Conservation (phyloP, 2,113 vertebrate species). For the Hucho hucho region DNA sequence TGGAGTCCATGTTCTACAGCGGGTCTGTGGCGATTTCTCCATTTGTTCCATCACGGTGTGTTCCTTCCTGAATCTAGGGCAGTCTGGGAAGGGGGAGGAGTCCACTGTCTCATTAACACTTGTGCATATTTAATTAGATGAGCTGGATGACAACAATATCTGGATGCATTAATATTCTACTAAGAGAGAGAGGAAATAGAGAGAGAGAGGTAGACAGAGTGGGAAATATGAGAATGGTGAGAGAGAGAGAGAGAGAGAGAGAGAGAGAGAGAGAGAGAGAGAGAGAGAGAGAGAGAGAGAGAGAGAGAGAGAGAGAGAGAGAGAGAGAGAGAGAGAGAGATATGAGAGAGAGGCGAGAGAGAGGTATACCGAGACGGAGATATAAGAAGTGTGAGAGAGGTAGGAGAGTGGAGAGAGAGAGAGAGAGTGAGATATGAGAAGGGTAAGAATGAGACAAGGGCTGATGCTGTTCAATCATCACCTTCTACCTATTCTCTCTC, state of each 20-base stretch:
- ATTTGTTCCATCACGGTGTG: constrained; percentile 20
- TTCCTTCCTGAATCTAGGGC: constrained; percentile 11
- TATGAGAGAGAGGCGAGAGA: constrained; percentile 13
- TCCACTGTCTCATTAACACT: constrained; percentile 33
- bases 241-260: constrained; percentile 37
- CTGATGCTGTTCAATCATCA: too few species aligned
- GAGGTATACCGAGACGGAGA: too few species aligned
- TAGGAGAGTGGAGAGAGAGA: too few species aligned
- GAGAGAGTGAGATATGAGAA: too few species aligned
- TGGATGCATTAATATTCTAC: constrained; percentile 20
- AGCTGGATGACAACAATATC: constrained; percentile 21
- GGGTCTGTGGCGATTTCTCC: not conserved
- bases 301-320: not conserved
- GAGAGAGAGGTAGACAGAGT: not conserved
- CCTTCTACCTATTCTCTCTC: too few species aligned
- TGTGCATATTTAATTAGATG: constrained; percentile 35
- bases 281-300: not conserved
- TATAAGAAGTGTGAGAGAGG: constrained; percentile 60
- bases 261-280: too few species aligned
- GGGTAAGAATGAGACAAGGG: too few species aligned
- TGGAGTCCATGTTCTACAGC: not conserved
- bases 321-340: constrained; percentile 19
- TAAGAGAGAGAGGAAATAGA: not conserved
- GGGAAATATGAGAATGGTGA: not conserved
- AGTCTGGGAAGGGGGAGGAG: not conserved